Percentiles rank a stretch among this genome's conserved stretches.
Evolutionary conservation across 2,113 vertebrate genomes (phyloP).

Genomic region (Columba livia): DNA sequence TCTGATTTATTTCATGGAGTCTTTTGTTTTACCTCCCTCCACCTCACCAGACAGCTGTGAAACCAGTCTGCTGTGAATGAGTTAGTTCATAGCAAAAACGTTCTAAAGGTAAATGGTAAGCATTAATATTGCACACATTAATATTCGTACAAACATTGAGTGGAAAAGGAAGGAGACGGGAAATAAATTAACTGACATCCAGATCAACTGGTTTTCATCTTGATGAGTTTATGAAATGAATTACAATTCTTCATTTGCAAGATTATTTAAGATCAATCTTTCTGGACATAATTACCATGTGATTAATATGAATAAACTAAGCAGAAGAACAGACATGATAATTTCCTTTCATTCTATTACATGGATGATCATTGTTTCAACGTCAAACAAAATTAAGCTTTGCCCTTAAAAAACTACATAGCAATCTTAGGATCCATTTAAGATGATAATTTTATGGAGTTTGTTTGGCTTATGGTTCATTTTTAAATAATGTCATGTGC

Average conservation of each 20-base stretch:
- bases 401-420: slow-evolving; percentile 37
- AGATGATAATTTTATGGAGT: slow-evolving; percentile 50
- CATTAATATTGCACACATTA: neutral
- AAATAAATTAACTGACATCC: slow-evolving; percentile 55
- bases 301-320: slow-evolving; percentile 67
- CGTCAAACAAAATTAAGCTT: slow-evolving; percentile 61
- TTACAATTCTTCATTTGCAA: slow-evolving; percentile 52
- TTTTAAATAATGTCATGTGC: slow-evolving; percentile 43
- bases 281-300: slow-evolving; percentile 56
- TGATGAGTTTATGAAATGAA: slow-evolving; percentile 57
- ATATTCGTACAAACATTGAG: neutral
- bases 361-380: slow-evolving; percentile 54
- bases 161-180: slow-evolving; percentile 18
- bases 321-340: slow-evolving; percentile 48
- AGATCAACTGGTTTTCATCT: slow-evolving; percentile 47
- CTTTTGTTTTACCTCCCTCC: neutral
- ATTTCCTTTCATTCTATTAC: slow-evolving; percentile 58
- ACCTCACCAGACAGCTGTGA: neutral
- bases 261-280: slow-evolving; percentile 65
- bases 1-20: slow-evolving; percentile 57
- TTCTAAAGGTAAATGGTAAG: neutral
- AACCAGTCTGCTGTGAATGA: neutral
- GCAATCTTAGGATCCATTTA: slow-evolving; percentile 39
- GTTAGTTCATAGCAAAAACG: neutral
- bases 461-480: slow-evolving; percentile 43